Evolutionary conservation across 2,113 vertebrate species (phyloP), one percentile per base, ranked within the genome.

Genomic region (Motacilla tschutschensis): DNA sequence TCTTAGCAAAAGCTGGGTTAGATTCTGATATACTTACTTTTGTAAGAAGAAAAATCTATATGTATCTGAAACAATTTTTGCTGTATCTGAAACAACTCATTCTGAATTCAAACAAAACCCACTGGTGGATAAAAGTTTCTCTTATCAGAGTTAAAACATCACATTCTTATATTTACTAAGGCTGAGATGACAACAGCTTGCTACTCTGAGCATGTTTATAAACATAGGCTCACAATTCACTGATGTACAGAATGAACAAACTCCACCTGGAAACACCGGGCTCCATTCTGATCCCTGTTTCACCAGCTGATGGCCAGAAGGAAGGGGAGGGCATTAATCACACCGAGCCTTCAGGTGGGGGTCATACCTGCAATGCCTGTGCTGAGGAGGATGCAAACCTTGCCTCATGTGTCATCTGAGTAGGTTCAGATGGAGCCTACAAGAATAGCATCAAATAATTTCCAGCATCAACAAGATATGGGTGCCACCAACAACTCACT

Each of bases 391-490:
- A 24, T 28, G 20, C 26, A 64, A 82, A 72, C 6, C 17, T 44
- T 28, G 2, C 22, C n/a, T 36, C 50, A 8, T 0, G 3, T 47
- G 9, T 21, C 41, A 29, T 48, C 6, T 2, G 21, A 76, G 25
- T 6, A 41, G 21, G 17, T 51, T 58, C 25, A 53, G 29, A 20
- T 33, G 8, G 10, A 77, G n/a, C 28, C 9, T 21, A 14, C 6
- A 29, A 65, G n/a, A 80, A 40, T 8, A 65, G 3, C 38, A 81
- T 11, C 54, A 63, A 28, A 54, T 41, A 3, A 31, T 14, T 83
- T 70, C 15, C 26, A 51, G 26, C 11, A 48, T 14, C 41, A 51
- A 9, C 0, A 0, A 60, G 17, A 17, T 19, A 25, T 8, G 28
- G 8, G 2, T 36, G 17, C 66, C 55, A 48, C 17, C 19, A 57